Evolutionary conservation across 2,888 invertebrate genomes (phyloP).

Genomic region (Drosophila stalkeri): DNA sequence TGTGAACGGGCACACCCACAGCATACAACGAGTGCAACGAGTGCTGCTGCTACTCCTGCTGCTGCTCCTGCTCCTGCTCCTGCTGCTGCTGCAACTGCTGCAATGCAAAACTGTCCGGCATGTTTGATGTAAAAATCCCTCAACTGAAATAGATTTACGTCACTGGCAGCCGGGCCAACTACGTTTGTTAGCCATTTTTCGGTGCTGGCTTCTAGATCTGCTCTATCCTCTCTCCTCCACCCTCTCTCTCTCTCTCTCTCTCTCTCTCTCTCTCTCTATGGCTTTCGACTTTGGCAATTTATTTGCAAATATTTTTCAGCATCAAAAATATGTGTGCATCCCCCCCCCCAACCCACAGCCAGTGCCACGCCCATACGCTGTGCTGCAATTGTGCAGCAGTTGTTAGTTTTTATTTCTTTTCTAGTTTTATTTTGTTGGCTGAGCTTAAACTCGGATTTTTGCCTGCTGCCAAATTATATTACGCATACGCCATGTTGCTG

Average conservation of each 20-base stretch:
- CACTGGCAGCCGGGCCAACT: conserved; percentile 71
- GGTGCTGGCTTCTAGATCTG: conserved; percentile 17
- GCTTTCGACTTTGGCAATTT: conserved; percentile 61
- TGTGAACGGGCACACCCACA: conserved; percentile 47
- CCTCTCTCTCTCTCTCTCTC: conserved; percentile 6
- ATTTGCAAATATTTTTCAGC: conserved; percentile 77
- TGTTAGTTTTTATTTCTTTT: conserved; percentile 58
- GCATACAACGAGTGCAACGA: conserved; percentile 40
- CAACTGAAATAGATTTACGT: conserved; percentile 82
- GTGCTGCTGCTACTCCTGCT: conserved; percentile 16
- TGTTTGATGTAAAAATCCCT: conserved; percentile 80
- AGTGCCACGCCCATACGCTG: conserved; percentile 1
- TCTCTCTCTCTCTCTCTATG: conserved; percentile 13
- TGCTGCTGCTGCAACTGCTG: conserved; percentile 13
- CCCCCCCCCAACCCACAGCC: conserved; percentile 5
- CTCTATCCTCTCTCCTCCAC: conserved; percentile 1
- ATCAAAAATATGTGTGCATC: conserved; percentile 64
- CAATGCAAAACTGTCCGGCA: conserved; percentile 76
- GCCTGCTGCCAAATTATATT: conserved; percentile 50
- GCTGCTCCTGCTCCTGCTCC: conserved; percentile 1
- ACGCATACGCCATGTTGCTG: conserved; percentile 45
- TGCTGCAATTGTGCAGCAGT: conserved; percentile 58
- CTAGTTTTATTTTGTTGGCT: conserved; percentile 27
- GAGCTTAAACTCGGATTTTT: conserved; percentile 58
- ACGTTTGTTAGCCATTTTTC: conserved; percentile 60